A percentile compares a stretch with the other conserved stretches of the same genome.
These are phyloP conservation scores for Columba janthina DNA, from an alignment of 2,113 vertebrate species.

Conservation along the genomic window DNA sequence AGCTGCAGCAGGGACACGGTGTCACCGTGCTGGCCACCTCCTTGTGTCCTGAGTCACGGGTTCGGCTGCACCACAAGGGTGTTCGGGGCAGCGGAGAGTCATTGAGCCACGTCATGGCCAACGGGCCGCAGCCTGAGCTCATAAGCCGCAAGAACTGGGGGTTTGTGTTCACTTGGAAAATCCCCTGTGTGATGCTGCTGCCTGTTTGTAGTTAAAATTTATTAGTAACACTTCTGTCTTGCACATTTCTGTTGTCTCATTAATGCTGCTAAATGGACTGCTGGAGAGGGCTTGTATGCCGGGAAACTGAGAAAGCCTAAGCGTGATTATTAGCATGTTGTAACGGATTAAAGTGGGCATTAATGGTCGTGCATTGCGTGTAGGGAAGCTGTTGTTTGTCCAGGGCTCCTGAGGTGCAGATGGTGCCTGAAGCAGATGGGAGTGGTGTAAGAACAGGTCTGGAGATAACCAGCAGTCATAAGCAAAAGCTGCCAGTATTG, in stretches of 20 bases:
- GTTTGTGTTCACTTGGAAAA: neutral
- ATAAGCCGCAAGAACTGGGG: neutral
- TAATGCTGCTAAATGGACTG: neutral
- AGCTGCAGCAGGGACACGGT: rapidly evolving
- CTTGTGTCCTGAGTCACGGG: rapidly evolving
- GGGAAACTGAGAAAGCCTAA: neutral
- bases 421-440: neutral
- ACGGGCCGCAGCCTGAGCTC: neutral
- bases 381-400: neutral
- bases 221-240: neutral
- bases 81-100: neutral
- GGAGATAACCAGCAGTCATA: neutral
- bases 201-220: neutral
- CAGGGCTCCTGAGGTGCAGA: neutral
- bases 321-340: neutral
- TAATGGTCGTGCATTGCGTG: neutral
- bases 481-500: neutral
- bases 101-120: neutral
- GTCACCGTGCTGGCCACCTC: rapidly evolving
- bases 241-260: neutral
- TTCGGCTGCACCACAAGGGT: neutral
- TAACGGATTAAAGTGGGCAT: neutral
- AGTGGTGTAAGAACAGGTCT: neutral
- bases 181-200: neutral
- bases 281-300: neutral